Base-by-base conservation (phyloP, 2,797 vertebrate genomes). In the Melopsittacus undulatus region DNA sequence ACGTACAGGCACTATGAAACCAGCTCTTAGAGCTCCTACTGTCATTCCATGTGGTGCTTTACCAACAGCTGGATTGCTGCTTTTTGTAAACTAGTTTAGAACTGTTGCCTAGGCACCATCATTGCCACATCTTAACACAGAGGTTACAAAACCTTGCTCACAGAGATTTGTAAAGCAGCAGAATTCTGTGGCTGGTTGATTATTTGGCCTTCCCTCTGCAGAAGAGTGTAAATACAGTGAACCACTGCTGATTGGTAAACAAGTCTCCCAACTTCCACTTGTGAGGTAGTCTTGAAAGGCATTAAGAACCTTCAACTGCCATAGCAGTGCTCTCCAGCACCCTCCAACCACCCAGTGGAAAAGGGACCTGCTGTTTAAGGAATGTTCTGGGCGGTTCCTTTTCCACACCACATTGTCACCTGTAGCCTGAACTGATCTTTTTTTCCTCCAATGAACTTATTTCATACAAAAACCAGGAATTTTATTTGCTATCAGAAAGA, bases 1-100 rank as follows among this genome's bases (percentile, higher is more conserved):
- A 13, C 0, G 0, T 22, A 64, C 2, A 5, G 32, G 57, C 38
- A 29, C 46, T 5, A 3, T 1, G 43, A 74, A 69, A 17, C 52
- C 34, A 56, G 43, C 11, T 22, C 8, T 4, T 27, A 20, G 43
- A 59, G 20, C 54, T 76, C 26, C 2, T 15, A 5, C 13, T 64
- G 8, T 22, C 46, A 56, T 18, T 23, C 42, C 43, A 32, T 3
- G 5, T 1, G 9, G 57, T 5, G 9, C n/a, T 66, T 34, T 27
- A 67, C 43, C 20, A 4, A 1, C 2, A 54, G 42, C 9, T 32
- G 19, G 34, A 30, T 27, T 26, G 26, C 2, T 83, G 2, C 30
- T 49, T 59, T 75, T 56, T 38, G 3, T 11, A 19, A 61, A 10
- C 13, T 1, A 42, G 27, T 20, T 85, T 13, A 77, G 29, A 46